phyloP scores from a whole-genome alignment of 2,888 invertebrate genomes.

The Mylabris sibirica region DNA sequence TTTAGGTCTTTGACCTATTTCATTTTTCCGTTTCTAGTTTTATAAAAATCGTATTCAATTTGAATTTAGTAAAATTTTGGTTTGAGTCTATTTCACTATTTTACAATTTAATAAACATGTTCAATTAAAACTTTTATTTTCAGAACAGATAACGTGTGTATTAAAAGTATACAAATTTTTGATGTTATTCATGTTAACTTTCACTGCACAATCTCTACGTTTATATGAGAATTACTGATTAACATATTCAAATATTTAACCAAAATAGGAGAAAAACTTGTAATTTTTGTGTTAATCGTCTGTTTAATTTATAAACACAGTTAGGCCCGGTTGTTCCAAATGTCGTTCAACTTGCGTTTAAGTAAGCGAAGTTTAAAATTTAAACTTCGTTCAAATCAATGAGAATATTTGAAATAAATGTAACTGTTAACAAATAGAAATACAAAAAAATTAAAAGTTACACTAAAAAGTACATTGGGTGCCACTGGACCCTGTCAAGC shows the following conservation, averaged over 20 bases:
- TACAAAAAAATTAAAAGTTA: too few relatives aligned
- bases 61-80: neutral
- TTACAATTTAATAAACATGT: too few relatives aligned
- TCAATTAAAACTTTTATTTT: neutral
- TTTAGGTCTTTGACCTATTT: slow-evolving; percentile 9
- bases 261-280: neutral
- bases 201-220: slow-evolving; percentile 1
- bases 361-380: too few relatives aligned
- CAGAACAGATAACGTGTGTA: neutral
- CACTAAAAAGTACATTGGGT: too few relatives aligned
- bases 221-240: neutral
- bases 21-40: neutral
- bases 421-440: too few relatives aligned
- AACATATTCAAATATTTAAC: neutral
- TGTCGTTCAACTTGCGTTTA: too few relatives aligned
- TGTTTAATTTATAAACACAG: neutral
- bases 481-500: too few relatives aligned
- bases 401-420: too few relatives aligned
- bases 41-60: neutral
- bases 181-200: neutral
- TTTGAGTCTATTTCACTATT: neutral
- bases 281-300: neutral
- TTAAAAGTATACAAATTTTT: neutral
- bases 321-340: too few relatives aligned
- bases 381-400: too few relatives aligned